These are phyloP conservation scores for Drosophila prostipennis DNA, from an alignment of 2,888 invertebrate genomes.

Conservation along the genomic window DNA sequence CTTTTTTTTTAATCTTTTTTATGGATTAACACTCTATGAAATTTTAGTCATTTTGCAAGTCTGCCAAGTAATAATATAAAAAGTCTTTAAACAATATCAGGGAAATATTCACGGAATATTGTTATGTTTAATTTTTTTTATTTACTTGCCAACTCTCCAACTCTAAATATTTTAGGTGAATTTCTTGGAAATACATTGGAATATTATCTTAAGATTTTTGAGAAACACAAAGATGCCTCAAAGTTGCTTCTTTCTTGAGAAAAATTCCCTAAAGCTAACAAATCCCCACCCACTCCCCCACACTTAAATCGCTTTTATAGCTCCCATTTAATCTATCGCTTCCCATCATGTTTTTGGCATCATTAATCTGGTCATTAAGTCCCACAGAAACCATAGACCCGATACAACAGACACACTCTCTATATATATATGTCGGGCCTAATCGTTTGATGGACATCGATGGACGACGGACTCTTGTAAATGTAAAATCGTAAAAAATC, in stretches of 20 bases:
- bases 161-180: neutral
- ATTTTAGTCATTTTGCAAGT: neutral
- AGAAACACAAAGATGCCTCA: conserved; percentile 5
- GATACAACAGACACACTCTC: conserved; percentile 26
- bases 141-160: neutral
- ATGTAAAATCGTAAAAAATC: conserved; percentile 57
- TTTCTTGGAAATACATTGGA: conserved; percentile 1
- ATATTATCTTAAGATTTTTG: conserved; percentile 10
- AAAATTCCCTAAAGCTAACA: neutral
- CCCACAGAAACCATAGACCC: conserved; percentile 38
- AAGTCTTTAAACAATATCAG: too few relatives aligned
- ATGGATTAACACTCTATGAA: neutral
- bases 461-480: conserved; percentile 52
- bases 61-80: too few relatives aligned
- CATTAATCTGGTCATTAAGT: conserved; percentile 68
- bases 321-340: conserved; percentile 46
- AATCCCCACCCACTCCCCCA: neutral
- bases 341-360: conserved; percentile 63
- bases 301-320: conserved; percentile 32
- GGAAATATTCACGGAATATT: too few relatives aligned
- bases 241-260: conserved; percentile 1
- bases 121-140: too few relatives aligned
- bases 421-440: conserved; percentile 25
- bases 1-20: too few relatives aligned
- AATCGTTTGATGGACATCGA: conserved; percentile 63